A percentile compares a stretch with the other conserved stretches of the same genome.
Evolutionary conservation across 2,888 invertebrate genomes (phyloP).

Genomic region (Rhagonycha fulva): DNA sequence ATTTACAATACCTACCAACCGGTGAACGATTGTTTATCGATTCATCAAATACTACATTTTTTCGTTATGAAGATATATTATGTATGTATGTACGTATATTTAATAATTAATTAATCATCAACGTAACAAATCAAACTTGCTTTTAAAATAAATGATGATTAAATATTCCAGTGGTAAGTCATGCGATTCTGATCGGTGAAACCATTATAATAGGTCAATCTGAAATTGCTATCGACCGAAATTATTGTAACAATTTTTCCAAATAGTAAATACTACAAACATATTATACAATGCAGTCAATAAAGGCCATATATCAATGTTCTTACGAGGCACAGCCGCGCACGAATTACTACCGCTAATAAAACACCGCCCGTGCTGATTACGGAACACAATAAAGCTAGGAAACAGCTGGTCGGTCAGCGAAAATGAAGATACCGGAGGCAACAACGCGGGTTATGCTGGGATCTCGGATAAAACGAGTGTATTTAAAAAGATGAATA

Average conservation of each 20-base stretch:
- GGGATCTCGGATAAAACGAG: slow-evolving; percentile 32
- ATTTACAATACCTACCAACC: neutral
- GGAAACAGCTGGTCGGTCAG: slow-evolving; percentile 41
- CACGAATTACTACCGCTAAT: slow-evolving; percentile 49
- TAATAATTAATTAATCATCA: neutral
- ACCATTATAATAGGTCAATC: neutral
- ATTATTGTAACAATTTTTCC: slow-evolving; percentile 19
- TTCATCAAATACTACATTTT: neutral
- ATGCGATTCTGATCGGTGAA: neutral
- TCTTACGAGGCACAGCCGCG: slow-evolving; percentile 48
- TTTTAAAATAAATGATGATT: neutral
- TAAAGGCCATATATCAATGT: slow-evolving; percentile 50
- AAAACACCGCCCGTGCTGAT: slow-evolving; percentile 52
- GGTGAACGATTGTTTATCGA: neutral
- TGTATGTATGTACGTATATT: neutral
- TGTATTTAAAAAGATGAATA: slow-evolving; percentile 67
- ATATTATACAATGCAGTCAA: slow-evolving; percentile 49
- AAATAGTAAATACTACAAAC: slow-evolving; percentile 38
- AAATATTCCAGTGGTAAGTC: neutral
- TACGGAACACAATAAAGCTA: slow-evolving; percentile 50
- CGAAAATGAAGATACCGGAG: slow-evolving; percentile 32
- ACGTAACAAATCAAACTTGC: neutral
- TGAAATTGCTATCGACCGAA: slow-evolving; percentile 39
- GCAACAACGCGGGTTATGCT: slow-evolving; percentile 20
- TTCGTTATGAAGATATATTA: neutral